These are phyloP conservation scores for Erpornis zantholeuca DNA, from an alignment of 2,113 vertebrate genomes.

Conservation along the genomic window DNA sequence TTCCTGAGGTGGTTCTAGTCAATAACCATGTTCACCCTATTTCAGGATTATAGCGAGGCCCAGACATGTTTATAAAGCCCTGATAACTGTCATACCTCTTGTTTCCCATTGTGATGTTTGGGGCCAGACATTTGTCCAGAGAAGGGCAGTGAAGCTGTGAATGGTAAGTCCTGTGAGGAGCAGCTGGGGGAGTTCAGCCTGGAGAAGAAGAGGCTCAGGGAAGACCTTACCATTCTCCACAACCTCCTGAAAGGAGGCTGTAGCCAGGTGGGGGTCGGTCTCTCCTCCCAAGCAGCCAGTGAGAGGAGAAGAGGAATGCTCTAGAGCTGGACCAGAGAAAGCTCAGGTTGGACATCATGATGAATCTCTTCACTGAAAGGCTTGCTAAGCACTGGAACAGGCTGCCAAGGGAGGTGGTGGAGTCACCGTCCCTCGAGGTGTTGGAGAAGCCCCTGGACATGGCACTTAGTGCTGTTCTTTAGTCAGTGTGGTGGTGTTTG, in stretches of 20 bases:
- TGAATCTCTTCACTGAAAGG: background rate
- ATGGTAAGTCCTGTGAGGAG: fast-evolving
- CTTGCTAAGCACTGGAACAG: background rate
- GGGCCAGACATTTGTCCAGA: background rate
- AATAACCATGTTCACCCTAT: background rate
- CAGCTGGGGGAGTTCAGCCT: background rate
- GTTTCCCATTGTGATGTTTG: background rate
- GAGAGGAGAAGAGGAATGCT: no score
- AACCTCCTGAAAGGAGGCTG: background rate
- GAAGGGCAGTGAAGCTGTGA: background rate
- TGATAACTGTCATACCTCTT: background rate
- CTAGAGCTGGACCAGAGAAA: background rate
- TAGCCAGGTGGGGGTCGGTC: no score
- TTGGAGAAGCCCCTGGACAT: background rate
- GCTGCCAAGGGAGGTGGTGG: background rate
- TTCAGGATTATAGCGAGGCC: background rate
- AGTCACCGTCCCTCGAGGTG: background rate
- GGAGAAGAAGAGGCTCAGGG: background rate
- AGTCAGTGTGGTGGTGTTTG: background rate
- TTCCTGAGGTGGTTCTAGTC: background rate
- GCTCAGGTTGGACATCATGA: background rate
- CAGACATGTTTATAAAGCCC: background rate
- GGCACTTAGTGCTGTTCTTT: background rate
- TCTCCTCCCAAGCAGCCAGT: background rate
- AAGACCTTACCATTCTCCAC: background rate